phyloP scores from a whole-genome alignment of 1,140 invertebrate species.

The Adelges cooleyi region DNA sequence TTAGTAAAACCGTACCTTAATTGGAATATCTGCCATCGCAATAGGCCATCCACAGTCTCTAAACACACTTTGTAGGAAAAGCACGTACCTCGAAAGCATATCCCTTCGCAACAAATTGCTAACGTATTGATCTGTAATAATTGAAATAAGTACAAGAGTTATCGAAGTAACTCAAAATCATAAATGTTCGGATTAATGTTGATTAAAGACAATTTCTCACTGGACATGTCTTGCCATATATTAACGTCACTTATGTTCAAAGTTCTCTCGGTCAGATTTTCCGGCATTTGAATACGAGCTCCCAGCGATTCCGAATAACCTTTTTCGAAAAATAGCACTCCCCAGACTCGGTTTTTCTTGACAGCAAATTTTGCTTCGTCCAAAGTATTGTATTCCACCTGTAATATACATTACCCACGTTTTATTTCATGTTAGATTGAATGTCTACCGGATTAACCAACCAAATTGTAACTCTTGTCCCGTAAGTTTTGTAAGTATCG shows the following conservation, averaged over 20 bases:
- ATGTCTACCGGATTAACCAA: slow-evolving; percentile 17
- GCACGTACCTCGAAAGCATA: slow-evolving; percentile 33
- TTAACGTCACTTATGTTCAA: slow-evolving; percentile 48
- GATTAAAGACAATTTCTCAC: slow-evolving; percentile 29
- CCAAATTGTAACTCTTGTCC: slow-evolving; percentile 38
- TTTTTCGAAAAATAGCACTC: slow-evolving; percentile 53
- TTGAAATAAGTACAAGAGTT: not conserved
- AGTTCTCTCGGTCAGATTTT: slow-evolving; percentile 40
- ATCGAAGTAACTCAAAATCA: not conserved
- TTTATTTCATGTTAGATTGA: not conserved
- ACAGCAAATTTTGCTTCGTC: slow-evolving; percentile 50
- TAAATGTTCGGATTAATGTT: too few species aligned
- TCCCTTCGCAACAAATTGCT: slow-evolving; percentile 34
- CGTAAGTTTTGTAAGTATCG: slow-evolving; percentile 57
- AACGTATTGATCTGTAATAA: slow-evolving; percentile 35
- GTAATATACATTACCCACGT: not conserved
- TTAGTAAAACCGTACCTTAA: slow-evolving; percentile 30
- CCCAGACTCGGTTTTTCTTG: slow-evolving; percentile 49
- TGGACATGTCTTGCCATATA: slow-evolving; percentile 66
- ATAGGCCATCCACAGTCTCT: slow-evolving; percentile 34
- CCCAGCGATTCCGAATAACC: slow-evolving; percentile 63
- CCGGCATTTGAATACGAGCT: slow-evolving; percentile 45
- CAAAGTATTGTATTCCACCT: slow-evolving; percentile 45
- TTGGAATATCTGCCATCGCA: slow-evolving; percentile 33
- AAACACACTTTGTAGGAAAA: slow-evolving; percentile 35